These are phyloP conservation scores for Pseudomugil gertrudae DNA, from an alignment of 2,797 vertebrate species.

Conservation along the genomic window DNA sequence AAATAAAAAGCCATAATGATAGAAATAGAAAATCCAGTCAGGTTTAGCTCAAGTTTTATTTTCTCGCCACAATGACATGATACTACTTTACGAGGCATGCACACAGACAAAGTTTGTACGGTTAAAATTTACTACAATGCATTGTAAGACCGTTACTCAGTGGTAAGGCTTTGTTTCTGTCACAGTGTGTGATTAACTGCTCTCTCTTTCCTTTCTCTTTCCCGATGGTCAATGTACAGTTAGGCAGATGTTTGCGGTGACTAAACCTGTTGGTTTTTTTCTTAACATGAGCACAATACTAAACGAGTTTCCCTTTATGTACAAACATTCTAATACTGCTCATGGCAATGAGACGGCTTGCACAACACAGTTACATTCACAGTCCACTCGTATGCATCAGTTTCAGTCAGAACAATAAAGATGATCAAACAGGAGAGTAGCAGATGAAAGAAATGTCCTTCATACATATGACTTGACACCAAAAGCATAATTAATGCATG, in stretches of 20 bases:
- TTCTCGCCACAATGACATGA: constrained; percentile 85
- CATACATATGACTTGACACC: constrained; percentile 64
- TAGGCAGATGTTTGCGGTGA: constrained; percentile 75
- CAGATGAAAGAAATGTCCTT: constrained; percentile 66
- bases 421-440: constrained; percentile 66
- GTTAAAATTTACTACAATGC: constrained; percentile 80
- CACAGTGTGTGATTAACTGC: constrained; percentile 88
- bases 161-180: constrained; percentile 87
- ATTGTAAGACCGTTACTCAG: constrained; percentile 82
- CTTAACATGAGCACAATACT: constrained; percentile 82
- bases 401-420: constrained; percentile 75
- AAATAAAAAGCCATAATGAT: neutral
- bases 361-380: constrained; percentile 85
- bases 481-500: constrained; percentile 72
- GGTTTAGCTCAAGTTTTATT: constrained; percentile 89
- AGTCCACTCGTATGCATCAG: constrained; percentile 77
- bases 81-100: constrained; percentile 94
- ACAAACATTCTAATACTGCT: constrained; percentile 90
- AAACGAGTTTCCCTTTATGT: constrained; percentile 84
- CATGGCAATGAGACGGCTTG: constrained; percentile 82
- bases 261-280: constrained; percentile 74
- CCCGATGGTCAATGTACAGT: constrained; percentile 81
- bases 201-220: constrained; percentile 78
- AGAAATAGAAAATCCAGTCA: constrained; percentile 46
- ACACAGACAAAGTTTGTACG: constrained; percentile 86